phyloP scores from a whole-genome alignment of 2,797 vertebrate genomes.

The Galaxias olidus region DNA sequence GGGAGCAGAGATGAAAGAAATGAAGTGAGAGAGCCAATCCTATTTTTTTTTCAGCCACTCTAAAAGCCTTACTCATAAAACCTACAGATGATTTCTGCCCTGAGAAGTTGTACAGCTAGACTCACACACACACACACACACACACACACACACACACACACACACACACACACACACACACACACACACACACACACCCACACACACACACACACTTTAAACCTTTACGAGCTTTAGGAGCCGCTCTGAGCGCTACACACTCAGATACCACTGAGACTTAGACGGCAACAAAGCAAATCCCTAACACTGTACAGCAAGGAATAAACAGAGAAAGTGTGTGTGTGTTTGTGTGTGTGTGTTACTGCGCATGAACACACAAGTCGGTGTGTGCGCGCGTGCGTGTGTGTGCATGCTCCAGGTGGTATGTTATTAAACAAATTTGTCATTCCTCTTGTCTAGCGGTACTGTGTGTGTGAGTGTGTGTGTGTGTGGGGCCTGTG shows the following conservation, averaged over 20 bases:
- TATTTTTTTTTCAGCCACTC: slow-evolving; percentile 19
- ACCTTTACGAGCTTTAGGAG: neutral
- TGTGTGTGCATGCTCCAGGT: slow-evolving; percentile 48
- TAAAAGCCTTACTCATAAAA: slow-evolving; percentile 18
- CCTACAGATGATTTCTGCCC: slow-evolving; percentile 6
- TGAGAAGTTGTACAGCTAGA: slow-evolving; percentile 22
- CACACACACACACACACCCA: slow-evolving; percentile 12
- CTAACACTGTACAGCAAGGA: slow-evolving; percentile 51
- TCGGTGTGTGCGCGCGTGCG: slow-evolving; percentile 18
- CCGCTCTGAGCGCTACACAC: slow-evolving; percentile 6
- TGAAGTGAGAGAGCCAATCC: slow-evolving; percentile 8
- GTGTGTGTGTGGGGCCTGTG: neutral
- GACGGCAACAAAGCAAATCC: slow-evolving; percentile 57
- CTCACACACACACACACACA: slow-evolving; percentile 16
- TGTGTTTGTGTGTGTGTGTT: slow-evolving; percentile 20
- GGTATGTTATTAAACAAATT: slow-evolving; percentile 73
- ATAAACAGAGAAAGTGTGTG: slow-evolving; percentile 52
- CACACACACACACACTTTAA: slow-evolving; percentile 13
- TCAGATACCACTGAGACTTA: slow-evolving; percentile 51
- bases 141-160: slow-evolving; percentile 26
- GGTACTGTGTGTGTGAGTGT: slow-evolving; percentile 25
- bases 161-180: slow-evolving; percentile 14
- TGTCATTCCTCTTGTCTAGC: slow-evolving; percentile 60
- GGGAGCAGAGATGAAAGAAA: neutral
- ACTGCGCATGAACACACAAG: neutral